These are phyloP conservation scores for Thalassophryne amazonica DNA, from an alignment of 2,797 vertebrate genomes.

Conservation along the genomic window DNA sequence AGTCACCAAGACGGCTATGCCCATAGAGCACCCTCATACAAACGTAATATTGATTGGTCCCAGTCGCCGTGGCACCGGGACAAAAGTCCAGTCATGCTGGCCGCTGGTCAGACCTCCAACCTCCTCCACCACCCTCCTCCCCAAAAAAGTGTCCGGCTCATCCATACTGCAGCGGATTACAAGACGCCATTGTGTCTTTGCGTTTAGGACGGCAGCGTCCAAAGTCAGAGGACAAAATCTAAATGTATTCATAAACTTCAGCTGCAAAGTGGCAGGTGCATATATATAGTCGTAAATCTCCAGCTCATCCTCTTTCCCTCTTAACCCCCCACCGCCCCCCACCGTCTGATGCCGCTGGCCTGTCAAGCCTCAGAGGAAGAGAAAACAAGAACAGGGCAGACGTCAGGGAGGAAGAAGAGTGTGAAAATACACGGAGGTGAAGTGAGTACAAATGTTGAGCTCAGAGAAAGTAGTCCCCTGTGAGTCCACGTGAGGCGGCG, in stretches of 20 bases:
- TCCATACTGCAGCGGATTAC: conserved; percentile 28
- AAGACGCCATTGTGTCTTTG: conserved; percentile 18
- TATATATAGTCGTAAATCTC: conserved; percentile 57
- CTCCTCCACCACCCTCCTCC: conserved; percentile 7
- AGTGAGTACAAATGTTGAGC: conserved; percentile 70
- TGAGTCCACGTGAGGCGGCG: conserved; percentile 36
- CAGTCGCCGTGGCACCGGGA: conserved; percentile 61
- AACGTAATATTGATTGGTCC: conserved; percentile 66
- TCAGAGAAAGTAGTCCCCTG: conserved; percentile 62
- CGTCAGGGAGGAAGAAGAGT: conserved; percentile 43
- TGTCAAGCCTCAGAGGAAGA: conserved; percentile 57
- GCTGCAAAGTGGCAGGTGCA: conserved; percentile 46
- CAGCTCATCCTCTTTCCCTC: conserved; percentile 10
- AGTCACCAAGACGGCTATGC: conserved; percentile 27
- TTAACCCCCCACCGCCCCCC: not conserved
- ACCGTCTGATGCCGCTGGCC: conserved; percentile 19
- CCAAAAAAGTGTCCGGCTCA: conserved; percentile 19
- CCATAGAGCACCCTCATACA: conserved; percentile 47
- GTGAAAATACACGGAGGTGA: conserved; percentile 66
- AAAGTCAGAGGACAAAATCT: conserved; percentile 56
- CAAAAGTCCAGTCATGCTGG: conserved; percentile 41
- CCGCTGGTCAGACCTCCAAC: conserved; percentile 50
- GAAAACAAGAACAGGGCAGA: conserved; percentile 45
- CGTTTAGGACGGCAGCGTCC: conserved; percentile 7
- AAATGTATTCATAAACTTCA: conserved; percentile 62